A percentile compares a stretch with the other conserved stretches of the same genome.
Evolutionary conservation across 23 tunicate species (phyloP).

Genomic region (Oikopleura vanhoeffeni): DNA sequence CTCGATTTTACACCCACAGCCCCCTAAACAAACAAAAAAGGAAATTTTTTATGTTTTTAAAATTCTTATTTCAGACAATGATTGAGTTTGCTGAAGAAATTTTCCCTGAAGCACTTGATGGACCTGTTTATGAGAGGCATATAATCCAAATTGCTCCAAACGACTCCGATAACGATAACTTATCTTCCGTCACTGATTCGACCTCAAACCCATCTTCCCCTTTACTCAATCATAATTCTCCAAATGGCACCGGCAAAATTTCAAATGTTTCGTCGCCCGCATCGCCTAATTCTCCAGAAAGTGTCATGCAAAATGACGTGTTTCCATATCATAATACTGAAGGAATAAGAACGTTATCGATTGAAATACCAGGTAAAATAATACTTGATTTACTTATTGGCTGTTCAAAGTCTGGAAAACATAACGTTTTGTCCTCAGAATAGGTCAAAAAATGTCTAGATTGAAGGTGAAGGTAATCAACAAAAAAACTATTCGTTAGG

Average conservation of each 20-base stretch:
- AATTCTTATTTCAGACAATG: slow-evolving; percentile 46
- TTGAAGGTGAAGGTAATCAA: too few species aligned
- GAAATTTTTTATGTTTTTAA: too few species aligned
- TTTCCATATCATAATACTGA: background rate
- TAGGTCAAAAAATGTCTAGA: too few species aligned
- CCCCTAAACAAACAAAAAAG: too few species aligned
- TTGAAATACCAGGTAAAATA: too few species aligned
- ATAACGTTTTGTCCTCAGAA: too few species aligned
- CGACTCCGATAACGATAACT: slow-evolving; percentile 23
- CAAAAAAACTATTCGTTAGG: too few species aligned
- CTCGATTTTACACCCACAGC: too few species aligned
- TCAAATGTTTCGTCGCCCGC: too few species aligned
- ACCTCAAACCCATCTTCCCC: slow-evolving; percentile 19
- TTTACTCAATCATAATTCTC: slow-evolving; percentile 21
- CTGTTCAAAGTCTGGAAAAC: too few species aligned
- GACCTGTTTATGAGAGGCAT: slow-evolving; percentile 48
- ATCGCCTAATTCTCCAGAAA: background rate
- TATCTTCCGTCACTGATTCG: slow-evolving; percentile 19
- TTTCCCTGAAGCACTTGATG: slow-evolving; percentile 49
- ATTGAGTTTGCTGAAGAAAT: slow-evolving; percentile 48
- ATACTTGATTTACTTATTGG: too few species aligned
- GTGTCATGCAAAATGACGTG: background rate
- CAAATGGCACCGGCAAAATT: slow-evolving; percentile 17
- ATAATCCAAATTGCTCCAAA: slow-evolving; percentile 51
- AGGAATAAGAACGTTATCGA: background rate